phyloP scores from a whole-genome alignment of 2,797 vertebrate genomes.

The Epinephelus awoara region DNA sequence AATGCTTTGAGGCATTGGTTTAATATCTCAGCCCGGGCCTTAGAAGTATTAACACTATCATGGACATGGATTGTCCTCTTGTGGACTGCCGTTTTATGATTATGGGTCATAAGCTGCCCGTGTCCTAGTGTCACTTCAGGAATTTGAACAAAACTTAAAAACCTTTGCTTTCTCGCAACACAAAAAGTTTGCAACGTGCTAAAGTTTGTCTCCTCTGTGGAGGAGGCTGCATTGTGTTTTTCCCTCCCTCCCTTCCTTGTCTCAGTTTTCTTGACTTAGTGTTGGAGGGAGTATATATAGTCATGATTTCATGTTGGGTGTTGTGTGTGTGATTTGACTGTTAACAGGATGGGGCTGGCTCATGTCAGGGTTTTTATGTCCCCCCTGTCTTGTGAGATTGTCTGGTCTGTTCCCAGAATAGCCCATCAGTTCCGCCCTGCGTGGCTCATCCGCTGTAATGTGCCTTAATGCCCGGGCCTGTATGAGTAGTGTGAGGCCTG shows the following conservation, averaged over 20 bases:
- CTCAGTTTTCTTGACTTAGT: constrained; percentile 72
- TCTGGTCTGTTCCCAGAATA: constrained; percentile 86
- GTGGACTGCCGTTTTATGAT: constrained; percentile 79
- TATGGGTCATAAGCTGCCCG: constrained; percentile 77
- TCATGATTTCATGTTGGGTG: constrained; percentile 77
- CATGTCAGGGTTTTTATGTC: constrained; percentile 84
- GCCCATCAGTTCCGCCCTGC: constrained; percentile 86
- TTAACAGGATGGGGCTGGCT: constrained; percentile 83
- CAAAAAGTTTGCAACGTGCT: constrained; percentile 64
- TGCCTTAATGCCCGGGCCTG: constrained; percentile 86
- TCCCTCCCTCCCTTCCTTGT: constrained; percentile 23
- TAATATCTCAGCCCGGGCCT: constrained; percentile 83
- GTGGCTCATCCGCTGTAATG: constrained; percentile 85
- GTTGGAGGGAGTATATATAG: constrained; percentile 77
- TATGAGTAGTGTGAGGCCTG: constrained; percentile 81
- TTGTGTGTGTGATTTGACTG: constrained; percentile 83
- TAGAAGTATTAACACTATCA: constrained; percentile 76
- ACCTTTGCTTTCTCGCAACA: constrained; percentile 52
- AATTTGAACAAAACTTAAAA: constrained; percentile 72
- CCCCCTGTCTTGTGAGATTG: constrained; percentile 83
- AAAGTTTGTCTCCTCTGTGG: constrained; percentile 52
- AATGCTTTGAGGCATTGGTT: constrained; percentile 88
- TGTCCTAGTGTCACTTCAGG: constrained; percentile 74
- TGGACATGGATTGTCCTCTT: constrained; percentile 77
- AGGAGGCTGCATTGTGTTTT: constrained; percentile 56